Evolutionary conservation across 2,888 invertebrate genomes (phyloP), one percentile per base, ranked within the genome.

Genomic region (Tipula lateralis): DNA sequence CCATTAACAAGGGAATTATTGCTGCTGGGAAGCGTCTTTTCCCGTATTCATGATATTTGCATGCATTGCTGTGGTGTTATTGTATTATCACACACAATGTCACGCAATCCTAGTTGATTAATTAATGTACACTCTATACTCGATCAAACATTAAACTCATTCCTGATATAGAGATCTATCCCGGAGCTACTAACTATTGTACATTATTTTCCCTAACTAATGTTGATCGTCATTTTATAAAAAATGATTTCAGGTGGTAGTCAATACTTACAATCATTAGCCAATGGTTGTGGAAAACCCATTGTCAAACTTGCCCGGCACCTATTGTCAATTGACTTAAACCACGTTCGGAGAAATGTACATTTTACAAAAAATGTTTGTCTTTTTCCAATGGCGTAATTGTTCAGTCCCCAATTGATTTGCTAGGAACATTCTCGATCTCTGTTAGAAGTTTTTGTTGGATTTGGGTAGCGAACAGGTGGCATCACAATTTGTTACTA

Each of bases 321-420:
- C 86, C 85, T 13, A 87, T 87, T 50, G 86, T 87, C 0, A 87
- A 87, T 30, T 87, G 87, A 1, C 87, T 44, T 85, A 85, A 80
- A 85, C 84, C 87, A 36, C 88, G 88, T 87, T 91, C 91, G 0
- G 91, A 91, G 86, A 92, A 91, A 88, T 93, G 92, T 3, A 92
- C 92, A 87, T 92, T 92, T 86, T 92, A 92, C 84, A 92, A 89
- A 88, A 92, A 92, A 87, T 92, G 92, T 85, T 92, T 92, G 84
- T 91, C 92, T 86, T 92, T 90, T 7, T 91, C 91, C 39, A 30
- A 16, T 83, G 84, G 7, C 84, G 44, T 36, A 84, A 84, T 16
- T 84, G 85, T 39, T 84, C 84, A 6, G 30, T 50, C 5, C 24
- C 50, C 84, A 84, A 87, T 84, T 82, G 86, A 32, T 85, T 86